Evolutionary conservation across 2,797 vertebrate genomes (phyloP), one percentile per base, ranked within the genome.

Genomic region (Gadopsis marmoratus): DNA sequence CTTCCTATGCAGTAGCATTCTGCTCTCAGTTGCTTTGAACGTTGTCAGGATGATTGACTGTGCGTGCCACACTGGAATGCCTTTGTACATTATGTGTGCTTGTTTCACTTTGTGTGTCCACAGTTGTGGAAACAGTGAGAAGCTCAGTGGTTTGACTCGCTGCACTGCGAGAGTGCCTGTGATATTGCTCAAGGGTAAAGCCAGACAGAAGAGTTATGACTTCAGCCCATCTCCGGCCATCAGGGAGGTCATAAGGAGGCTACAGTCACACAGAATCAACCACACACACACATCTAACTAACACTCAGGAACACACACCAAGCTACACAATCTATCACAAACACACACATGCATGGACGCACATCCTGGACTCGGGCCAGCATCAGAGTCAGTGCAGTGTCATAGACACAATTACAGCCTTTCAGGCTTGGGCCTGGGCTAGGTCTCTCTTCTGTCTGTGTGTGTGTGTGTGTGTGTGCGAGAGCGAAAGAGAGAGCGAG

Each of bases 141-240:
- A 82, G 82, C 79, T 84, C 83, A 43, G 79, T 21, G 89, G 72
- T 90, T 86, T 89, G 90, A 91, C 92, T 90, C 53, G 76, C 81
- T 92, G 89, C 88, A 85, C 91, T 89, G 26, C 26, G 86, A 82
- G 82, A 88, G 83, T 78, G 79, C 50, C 83, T 78, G 84, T 91
- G 91, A 91, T 93, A 89, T 92, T 93, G 91, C 92, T 94, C 91
- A 94, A 94, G 94, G 92, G 92, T 92, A 94, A 93, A 91, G 75
- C 84, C 83, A 86, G 82, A 90, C 86, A 91, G 87, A 84, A 92
- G 93, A 94, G 90, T 94, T 94, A 94, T 92, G 93, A 93, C 91
- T 94, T 82, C 75, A 90, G 86, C 82, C 86, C 91, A 90, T 89
- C 90, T 90, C 87, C 82, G 83, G 83, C 88, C 85, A 90, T 93